Percentiles rank a stretch among this genome's conserved stretches.
Evolutionary conservation across 2,888 invertebrate species (phyloP).

Genomic region (Caradrina clavipalpis): DNA sequence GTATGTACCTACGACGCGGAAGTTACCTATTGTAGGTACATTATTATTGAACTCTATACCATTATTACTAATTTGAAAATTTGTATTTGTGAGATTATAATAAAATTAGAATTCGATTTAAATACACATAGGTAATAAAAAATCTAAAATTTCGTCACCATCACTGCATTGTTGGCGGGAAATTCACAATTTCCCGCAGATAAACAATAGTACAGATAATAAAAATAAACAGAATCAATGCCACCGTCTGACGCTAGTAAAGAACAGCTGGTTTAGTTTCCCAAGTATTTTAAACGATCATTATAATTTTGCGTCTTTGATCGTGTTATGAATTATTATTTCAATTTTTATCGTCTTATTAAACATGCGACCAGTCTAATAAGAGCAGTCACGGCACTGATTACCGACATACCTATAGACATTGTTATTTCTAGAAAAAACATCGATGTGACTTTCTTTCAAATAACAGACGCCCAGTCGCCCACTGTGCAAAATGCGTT

Average conservation of each 20-base stretch:
- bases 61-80: slow-evolving; percentile 20
- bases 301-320: slow-evolving; percentile 63
- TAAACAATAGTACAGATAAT: slow-evolving; percentile 13
- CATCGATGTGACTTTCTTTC: slow-evolving; percentile 21
- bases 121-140: too few relatives aligned
- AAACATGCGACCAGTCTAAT: slow-evolving; percentile 32
- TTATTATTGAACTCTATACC: not conserved
- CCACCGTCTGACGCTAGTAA: slow-evolving; percentile 55
- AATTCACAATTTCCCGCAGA: slow-evolving; percentile 17
- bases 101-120: too few relatives aligned
- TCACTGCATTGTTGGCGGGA: not conserved
- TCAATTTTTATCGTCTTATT: slow-evolving; percentile 54
- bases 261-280: slow-evolving; percentile 63
- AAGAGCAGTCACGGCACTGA: slow-evolving; percentile 39
- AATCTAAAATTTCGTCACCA: not conserved
- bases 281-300: slow-evolving; percentile 59
- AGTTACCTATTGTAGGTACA: slow-evolving; percentile 7
- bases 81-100: slow-evolving; percentile 21
- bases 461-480: slow-evolving; percentile 10
- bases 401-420: slow-evolving; percentile 27
- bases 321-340: slow-evolving; percentile 62
- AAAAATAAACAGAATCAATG: slow-evolving; percentile 48
- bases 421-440: slow-evolving; percentile 12
- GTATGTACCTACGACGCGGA: slow-evolving; percentile 4
- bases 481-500: slow-evolving; percentile 17